Percentiles rank a stretch among this genome's conserved stretches.
Evolutionary conservation across 2,113 vertebrate genomes (phyloP).

Genomic region (Damaliscus lunatus): DNA sequence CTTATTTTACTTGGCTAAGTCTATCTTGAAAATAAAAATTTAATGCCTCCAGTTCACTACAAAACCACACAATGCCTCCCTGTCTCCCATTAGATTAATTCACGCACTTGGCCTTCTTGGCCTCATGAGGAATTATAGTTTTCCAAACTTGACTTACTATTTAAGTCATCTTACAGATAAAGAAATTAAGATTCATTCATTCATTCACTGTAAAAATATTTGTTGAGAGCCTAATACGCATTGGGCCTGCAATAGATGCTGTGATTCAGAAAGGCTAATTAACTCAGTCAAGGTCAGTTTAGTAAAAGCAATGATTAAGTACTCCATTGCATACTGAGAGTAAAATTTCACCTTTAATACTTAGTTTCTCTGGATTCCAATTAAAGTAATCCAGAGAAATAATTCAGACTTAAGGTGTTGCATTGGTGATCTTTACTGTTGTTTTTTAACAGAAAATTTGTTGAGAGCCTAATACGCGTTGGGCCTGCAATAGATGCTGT

Average conservation of each 20-base stretch:
- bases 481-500: not conserved
- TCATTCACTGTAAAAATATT: constrained; percentile 44
- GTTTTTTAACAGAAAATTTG: constrained; percentile 36
- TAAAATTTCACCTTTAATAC: constrained; percentile 23
- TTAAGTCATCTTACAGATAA: not conserved
- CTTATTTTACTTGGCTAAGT: not conserved
- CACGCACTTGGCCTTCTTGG: not conserved
- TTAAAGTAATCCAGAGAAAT: constrained; percentile 4
- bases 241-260: not conserved
- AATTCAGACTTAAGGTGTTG: not conserved
- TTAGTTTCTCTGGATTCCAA: constrained; percentile 28
- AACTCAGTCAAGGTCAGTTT: constrained; percentile 25
- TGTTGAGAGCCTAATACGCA: not conserved
- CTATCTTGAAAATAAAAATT: constrained; percentile 9
- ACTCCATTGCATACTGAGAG: not conserved
- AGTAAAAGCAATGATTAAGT: constrained; percentile 50
- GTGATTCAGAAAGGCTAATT: constrained; percentile 45
- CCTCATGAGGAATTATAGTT: not conserved
- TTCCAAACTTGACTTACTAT: not conserved
- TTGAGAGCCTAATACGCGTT: not conserved
- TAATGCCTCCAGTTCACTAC: not conserved
- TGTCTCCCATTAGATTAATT: not conserved
- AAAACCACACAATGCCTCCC: not conserved
- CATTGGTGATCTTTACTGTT: not conserved
- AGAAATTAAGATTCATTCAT: constrained; percentile 14